phyloP scores from a whole-genome alignment of 2,113 vertebrate species.

The Chloebia gouldiae region DNA sequence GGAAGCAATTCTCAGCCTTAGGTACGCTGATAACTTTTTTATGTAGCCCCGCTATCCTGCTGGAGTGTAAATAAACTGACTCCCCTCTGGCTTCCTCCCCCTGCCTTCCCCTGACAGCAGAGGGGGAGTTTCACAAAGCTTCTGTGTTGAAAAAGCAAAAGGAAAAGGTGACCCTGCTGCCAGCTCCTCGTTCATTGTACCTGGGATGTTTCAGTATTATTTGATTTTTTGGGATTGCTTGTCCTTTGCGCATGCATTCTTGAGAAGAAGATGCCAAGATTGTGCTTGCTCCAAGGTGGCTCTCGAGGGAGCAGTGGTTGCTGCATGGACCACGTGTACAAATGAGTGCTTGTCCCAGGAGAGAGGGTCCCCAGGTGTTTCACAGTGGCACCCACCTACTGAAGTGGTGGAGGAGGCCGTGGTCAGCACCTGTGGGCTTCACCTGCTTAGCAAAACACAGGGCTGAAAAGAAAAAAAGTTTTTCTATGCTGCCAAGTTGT shows the following conservation, averaged over 20 bases:
- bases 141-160: not conserved
- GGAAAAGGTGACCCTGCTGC: not conserved
- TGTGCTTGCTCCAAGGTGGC: too few species aligned
- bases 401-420: accelerated
- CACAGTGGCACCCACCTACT: accelerated
- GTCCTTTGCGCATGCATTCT: not conserved
- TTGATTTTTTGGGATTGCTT: not conserved
- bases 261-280: not conserved
- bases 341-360: accelerated
- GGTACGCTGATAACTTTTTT: not conserved
- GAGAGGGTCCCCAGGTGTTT: accelerated
- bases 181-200: not conserved
- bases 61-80: conserved; percentile 34
- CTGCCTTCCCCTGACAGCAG: not conserved
- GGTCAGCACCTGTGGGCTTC: not conserved
- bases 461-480: not conserved
- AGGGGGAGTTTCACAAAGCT: not conserved
- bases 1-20: conserved; percentile 26
- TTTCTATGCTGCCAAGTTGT: not conserved
- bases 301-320: accelerated
- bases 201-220: not conserved
- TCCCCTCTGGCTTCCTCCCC: not conserved
- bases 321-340: accelerated
- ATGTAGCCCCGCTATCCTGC: not conserved
- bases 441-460: not conserved